Conservation (phyloP, 2,888 invertebrate species). For the Unio pictorum region DNA sequence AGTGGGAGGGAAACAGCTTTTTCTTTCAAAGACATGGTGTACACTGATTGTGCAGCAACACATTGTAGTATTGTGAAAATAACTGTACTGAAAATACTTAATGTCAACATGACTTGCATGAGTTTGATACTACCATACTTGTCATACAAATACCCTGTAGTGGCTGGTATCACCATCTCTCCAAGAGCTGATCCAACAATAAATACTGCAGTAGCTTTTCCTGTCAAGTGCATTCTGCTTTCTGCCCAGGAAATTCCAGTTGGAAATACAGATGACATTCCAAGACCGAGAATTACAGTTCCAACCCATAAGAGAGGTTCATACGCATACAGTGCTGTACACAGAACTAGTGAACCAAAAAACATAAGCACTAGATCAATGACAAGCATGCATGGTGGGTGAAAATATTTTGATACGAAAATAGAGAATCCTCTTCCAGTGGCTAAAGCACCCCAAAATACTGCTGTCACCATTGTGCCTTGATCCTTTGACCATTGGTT, state of each 20-base stretch:
- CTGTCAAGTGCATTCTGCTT: slow-evolving; percentile 70
- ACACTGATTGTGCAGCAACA: slow-evolving; percentile 55
- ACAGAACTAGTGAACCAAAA: slow-evolving; percentile 64
- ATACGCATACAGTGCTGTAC: slow-evolving; percentile 55
- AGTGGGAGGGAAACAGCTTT: slow-evolving; percentile 52
- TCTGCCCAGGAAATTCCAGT: slow-evolving; percentile 73
- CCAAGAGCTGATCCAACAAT: slow-evolving; percentile 72
- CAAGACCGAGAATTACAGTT: slow-evolving; percentile 70
- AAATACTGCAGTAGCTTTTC: slow-evolving; percentile 72
- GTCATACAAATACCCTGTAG: slow-evolving; percentile 69
- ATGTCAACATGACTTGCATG: slow-evolving; percentile 66
- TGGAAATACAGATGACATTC: slow-evolving; percentile 73
- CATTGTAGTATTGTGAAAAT: slow-evolving; percentile 67
- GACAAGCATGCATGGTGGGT: slow-evolving; percentile 69
- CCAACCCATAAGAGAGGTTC: slow-evolving; percentile 69
- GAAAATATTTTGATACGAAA: slow-evolving; percentile 68
- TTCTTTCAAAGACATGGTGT: slow-evolving; percentile 18
- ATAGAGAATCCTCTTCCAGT: slow-evolving; percentile 71
- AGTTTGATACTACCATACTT: slow-evolving; percentile 64
- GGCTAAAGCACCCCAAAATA: slow-evolving; percentile 73
- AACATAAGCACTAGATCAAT: slow-evolving; percentile 64
- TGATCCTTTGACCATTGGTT: slow-evolving; percentile 62
- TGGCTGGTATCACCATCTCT: slow-evolving; percentile 70
- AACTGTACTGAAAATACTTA: slow-evolving; percentile 55
- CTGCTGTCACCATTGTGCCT: slow-evolving; percentile 70